Evolutionary conservation across 2,888 invertebrate species (phyloP).

Genomic region (Baronia brevicornis): DNA sequence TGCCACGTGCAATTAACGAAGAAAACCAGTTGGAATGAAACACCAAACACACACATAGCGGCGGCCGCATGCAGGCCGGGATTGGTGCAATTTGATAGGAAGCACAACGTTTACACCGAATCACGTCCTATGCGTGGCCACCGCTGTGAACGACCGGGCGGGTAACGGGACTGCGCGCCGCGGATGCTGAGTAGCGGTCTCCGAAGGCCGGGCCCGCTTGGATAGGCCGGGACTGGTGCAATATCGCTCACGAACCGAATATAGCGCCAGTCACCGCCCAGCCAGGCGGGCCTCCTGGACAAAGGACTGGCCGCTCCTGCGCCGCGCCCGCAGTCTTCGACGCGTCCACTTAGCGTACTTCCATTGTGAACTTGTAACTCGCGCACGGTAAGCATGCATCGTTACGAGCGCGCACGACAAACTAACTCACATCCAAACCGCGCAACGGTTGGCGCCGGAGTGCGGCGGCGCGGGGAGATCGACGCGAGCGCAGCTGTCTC

Average conservation of each 20-base stretch:
- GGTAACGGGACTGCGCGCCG: constrained; percentile 70
- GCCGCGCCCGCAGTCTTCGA: constrained; percentile 30
- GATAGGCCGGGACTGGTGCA: constrained; percentile 77
- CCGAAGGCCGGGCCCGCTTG: constrained; percentile 67
- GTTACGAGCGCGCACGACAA: constrained; percentile 20
- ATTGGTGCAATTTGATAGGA: constrained; percentile 74
- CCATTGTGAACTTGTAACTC: constrained; percentile 22
- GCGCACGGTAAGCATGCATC: constrained; percentile 19
- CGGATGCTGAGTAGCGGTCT: constrained; percentile 72
- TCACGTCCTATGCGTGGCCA: constrained; percentile 73
- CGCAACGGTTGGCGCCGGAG: constrained; percentile 48
- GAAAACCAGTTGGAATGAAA: constrained; percentile 20
- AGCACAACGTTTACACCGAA: constrained; percentile 71
- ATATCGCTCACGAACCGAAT: constrained; percentile 68
- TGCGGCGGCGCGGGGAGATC: constrained; percentile 48
- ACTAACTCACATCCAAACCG: constrained; percentile 28
- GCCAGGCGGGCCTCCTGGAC: constrained; percentile 68
- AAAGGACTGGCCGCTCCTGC: constrained; percentile 57
- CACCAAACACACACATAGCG: constrained; percentile 33
- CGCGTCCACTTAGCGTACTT: constrained; percentile 12
- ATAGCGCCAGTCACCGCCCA: constrained; percentile 73
- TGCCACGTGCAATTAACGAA: constrained; percentile 25
- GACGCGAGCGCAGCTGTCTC: constrained; percentile 70
- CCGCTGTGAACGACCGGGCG: constrained; percentile 67
- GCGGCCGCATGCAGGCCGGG: constrained; percentile 74